Conservation (phyloP, 2,113 vertebrate genomes). For the Candoia aspera region DNA sequence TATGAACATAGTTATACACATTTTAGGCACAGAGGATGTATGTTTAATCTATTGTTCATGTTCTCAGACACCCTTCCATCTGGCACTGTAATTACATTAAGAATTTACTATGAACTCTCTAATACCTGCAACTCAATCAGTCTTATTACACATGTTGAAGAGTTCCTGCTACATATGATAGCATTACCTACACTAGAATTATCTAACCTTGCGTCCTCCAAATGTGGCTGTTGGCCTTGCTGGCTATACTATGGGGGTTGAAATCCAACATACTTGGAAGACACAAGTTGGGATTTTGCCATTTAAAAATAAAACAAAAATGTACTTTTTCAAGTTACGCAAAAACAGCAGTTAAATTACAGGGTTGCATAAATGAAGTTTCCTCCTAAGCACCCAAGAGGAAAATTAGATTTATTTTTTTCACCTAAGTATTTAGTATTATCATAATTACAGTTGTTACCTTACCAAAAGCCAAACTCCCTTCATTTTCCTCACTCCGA, state of each 20-base stretch:
- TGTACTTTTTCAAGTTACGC: not conserved
- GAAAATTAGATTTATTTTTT: slow-evolving; percentile 4
- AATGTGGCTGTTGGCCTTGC: not conserved
- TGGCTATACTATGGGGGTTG: not conserved
- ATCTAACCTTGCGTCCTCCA: not conserved
- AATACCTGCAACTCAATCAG: not conserved
- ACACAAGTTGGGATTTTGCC: not conserved
- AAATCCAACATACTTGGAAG: not conserved
- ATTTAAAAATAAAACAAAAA: not conserved
- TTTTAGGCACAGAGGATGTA: not conserved
- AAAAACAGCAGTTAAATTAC: not conserved
- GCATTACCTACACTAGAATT: not conserved
- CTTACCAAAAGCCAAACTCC: slow-evolving; percentile 67
- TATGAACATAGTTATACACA: not conserved
- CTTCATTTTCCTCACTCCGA: slow-evolving; percentile 57
- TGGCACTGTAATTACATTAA: not conserved
- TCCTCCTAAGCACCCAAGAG: not conserved
- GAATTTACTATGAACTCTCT: not conserved
- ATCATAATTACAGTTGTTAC: not conserved
- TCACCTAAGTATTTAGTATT: not conserved
- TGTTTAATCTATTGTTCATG: not conserved
- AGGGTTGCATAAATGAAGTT: slow-evolving; percentile 6
- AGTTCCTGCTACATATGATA: not conserved
- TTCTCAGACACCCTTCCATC: not conserved
- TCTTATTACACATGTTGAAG: not conserved